These are phyloP conservation scores for Cyanoramphus novaezelandiae DNA, from an alignment of 2,113 vertebrate species.

Conservation along the genomic window DNA sequence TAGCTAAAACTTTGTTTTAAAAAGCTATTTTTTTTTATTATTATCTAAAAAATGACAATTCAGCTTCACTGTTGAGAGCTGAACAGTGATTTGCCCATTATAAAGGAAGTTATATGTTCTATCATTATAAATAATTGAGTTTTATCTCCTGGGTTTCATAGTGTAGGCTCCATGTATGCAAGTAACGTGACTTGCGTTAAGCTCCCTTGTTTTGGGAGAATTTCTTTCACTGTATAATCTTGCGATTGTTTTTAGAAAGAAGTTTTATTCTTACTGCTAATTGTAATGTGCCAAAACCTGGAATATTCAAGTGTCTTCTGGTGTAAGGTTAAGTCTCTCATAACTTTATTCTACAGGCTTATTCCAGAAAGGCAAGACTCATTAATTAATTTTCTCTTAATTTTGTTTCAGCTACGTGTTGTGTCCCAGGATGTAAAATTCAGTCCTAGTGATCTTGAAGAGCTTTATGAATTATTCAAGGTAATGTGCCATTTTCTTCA, in stretches of 20 bases:
- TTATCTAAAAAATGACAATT: not conserved
- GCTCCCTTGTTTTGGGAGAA: not conserved
- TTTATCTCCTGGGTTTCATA: not conserved
- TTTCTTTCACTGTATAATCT: not conserved
- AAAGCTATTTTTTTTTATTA: not conserved
- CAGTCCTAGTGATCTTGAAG: conserved; percentile 83
- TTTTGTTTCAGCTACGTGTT: conserved; percentile 86
- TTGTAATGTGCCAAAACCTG: not conserved
- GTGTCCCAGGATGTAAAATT: conserved; percentile 92
- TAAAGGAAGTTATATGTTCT: not conserved
- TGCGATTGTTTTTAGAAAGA: not conserved
- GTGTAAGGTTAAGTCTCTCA: not conserved
- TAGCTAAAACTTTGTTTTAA: not conserved
- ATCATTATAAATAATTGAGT: not conserved
- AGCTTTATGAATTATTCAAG: conserved; percentile 95
- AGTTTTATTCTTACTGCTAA: not conserved
- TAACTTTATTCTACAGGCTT: not conserved
- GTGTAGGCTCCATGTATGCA: not conserved
- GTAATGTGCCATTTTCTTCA: conserved; percentile 67
- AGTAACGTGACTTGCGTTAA: not conserved
- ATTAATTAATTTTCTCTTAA: not conserved
- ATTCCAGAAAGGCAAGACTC: not conserved
- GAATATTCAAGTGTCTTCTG: not conserved
- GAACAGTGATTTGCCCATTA: not conserved
- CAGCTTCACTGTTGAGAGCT: not conserved